A percentile compares a stretch with the other conserved stretches of the same genome.
Evolutionary conservation across 2,797 vertebrate genomes (phyloP).

Genomic region (Erethizon dorsatum): DNA sequence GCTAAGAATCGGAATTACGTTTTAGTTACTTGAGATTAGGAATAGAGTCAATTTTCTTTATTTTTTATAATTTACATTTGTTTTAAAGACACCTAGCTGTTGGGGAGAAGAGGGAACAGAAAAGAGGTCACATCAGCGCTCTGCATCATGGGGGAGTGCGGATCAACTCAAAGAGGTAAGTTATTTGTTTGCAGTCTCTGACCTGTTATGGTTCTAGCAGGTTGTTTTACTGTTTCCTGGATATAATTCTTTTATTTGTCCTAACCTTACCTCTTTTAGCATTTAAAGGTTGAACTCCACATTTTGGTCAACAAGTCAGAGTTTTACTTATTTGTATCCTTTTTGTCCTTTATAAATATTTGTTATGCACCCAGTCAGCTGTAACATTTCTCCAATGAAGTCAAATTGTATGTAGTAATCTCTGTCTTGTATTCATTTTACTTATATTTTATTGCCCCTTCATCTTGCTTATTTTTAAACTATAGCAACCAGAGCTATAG

Average conservation of each 20-base stretch:
- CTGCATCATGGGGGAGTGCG: slow-evolving; percentile 97
- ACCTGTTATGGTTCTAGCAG: neutral
- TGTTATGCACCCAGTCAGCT: neutral
- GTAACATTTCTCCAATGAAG: slow-evolving; percentile 39
- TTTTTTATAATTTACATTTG: neutral
- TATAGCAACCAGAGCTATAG: neutral
- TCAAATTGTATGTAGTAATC: slow-evolving; percentile 40
- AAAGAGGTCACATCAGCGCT: slow-evolving; percentile 96
- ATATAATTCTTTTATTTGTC: slow-evolving; percentile 55
- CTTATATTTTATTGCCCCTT: slow-evolving; percentile 31
- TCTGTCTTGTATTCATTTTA: slow-evolving; percentile 22
- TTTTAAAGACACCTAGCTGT: slow-evolving; percentile 94
- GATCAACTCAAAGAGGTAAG: slow-evolving; percentile 98
- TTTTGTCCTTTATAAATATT: slow-evolving; percentile 43
- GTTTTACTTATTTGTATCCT: slow-evolving; percentile 26
- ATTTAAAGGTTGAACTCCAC: neutral
- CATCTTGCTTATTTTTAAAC: slow-evolving; percentile 56
- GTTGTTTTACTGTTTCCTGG: slow-evolving; percentile 2
- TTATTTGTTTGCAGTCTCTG: neutral
- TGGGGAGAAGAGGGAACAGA: slow-evolving; percentile 96
- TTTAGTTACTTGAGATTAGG: slow-evolving; percentile 42
- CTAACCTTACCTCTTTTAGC: slow-evolving; percentile 28
- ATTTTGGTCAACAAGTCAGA: slow-evolving; percentile 50
- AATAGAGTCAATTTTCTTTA: neutral
- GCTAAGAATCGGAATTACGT: slow-evolving; percentile 45